Evolutionary conservation across 2,797 vertebrate genomes (phyloP).

Genomic region (Pseudomugil gertrudae): DNA sequence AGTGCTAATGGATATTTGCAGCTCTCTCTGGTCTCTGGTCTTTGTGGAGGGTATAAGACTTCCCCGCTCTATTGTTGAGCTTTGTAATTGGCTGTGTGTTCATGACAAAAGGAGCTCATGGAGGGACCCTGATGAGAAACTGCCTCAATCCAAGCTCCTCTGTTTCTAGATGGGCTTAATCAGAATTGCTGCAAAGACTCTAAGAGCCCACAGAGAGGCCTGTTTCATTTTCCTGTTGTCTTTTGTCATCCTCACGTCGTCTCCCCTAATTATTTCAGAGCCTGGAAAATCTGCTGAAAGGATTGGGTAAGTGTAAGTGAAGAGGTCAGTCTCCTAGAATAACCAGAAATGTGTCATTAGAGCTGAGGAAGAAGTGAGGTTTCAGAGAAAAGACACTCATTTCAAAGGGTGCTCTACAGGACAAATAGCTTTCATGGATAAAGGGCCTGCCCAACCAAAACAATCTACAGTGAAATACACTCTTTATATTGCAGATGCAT

Average conservation of each 20-base stretch:
- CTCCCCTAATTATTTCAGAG: conserved; percentile 78
- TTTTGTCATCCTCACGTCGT: conserved; percentile 79
- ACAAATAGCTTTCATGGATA: conserved; percentile 15
- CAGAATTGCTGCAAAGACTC: conserved; percentile 79
- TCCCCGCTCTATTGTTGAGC: conserved; percentile 74
- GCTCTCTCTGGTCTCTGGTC: conserved; percentile 61
- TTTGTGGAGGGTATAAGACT: conserved; percentile 76
- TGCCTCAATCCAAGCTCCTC: conserved; percentile 74
- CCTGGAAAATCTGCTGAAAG: conserved; percentile 70
- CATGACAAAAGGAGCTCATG: conserved; percentile 78
- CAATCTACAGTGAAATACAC: background rate
- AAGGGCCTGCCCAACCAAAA: conserved; percentile 5
- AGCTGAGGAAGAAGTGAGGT: conserved; percentile 34
- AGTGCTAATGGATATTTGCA: conserved; percentile 65
- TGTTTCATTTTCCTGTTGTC: conserved; percentile 78
- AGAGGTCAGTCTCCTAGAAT: conserved; percentile 67
- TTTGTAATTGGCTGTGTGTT: conserved; percentile 82
- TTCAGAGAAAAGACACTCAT: conserved; percentile 26
- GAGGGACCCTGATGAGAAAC: conserved; percentile 80
- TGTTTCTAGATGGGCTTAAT: conserved; percentile 83
- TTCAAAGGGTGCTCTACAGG: conserved; percentile 10
- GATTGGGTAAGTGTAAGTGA: conserved; percentile 61
- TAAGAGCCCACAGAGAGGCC: conserved; percentile 64
- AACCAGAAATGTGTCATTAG: conserved; percentile 57
- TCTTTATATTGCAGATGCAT: background rate